Conservation (phyloP, 2,797 vertebrate species). For the Manis pentadactyla region DNA sequence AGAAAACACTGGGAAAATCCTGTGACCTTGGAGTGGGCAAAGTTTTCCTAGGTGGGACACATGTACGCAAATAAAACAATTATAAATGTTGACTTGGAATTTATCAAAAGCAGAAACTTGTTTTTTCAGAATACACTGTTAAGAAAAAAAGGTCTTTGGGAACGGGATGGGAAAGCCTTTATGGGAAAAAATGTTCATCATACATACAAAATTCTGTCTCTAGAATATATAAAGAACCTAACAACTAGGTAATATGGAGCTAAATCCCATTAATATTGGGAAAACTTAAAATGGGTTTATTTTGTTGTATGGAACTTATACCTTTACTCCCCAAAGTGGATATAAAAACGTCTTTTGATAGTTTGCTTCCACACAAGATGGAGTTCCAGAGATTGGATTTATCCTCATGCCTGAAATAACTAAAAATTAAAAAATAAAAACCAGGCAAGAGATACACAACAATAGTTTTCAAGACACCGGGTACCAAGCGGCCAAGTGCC, state of each 20-base stretch:
- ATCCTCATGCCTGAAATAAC: neutral
- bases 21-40: neutral
- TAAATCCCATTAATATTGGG: neutral
- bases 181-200: neutral
- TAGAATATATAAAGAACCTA: neutral
- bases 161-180: too few species aligned
- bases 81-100: neutral
- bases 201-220: neutral
- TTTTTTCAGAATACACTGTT: neutral
- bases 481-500: neutral
- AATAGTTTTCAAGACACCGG: neutral
- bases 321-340: neutral
- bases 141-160: neutral
- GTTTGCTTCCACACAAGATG: neutral
- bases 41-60: neutral
- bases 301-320: neutral
- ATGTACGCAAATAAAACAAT: neutral
- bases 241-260: neutral
- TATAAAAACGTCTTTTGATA: constrained; percentile 2
- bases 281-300: neutral
- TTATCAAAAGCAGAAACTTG: neutral
- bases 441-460: neutral
- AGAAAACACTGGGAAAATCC: neutral
- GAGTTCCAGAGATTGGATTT: neutral
- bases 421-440: neutral